Evolutionary conservation across 2,113 vertebrate genomes (phyloP).

Genomic region (Prunella fulvescens): DNA sequence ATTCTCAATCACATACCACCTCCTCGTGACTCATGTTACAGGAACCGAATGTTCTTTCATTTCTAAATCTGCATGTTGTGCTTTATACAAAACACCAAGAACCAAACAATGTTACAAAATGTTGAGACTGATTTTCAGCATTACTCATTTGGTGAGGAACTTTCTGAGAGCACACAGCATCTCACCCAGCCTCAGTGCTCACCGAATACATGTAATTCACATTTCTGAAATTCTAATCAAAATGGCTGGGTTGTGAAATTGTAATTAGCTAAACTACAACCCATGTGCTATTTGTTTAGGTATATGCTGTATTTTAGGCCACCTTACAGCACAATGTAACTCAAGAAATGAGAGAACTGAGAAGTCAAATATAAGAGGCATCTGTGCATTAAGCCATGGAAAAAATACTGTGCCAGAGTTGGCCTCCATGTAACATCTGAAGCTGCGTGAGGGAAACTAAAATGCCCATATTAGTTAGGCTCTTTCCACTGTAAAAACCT

Average conservation of each 20-base stretch:
- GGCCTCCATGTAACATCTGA: background rate
- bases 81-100: conserved; percentile 11
- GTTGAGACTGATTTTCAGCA: background rate
- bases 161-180: background rate
- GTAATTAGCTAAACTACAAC: background rate
- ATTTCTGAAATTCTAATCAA: background rate
- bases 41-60: conserved; percentile 32
- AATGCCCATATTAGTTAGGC: background rate
- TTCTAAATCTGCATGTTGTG: background rate
- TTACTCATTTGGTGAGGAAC: background rate
- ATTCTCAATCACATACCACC: background rate
- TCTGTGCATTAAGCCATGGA: background rate
- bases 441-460: background rate
- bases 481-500: background rate
- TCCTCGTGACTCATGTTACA: conserved; percentile 8
- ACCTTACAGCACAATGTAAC: background rate
- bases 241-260: background rate
- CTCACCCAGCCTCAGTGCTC: background rate
- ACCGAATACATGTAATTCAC: background rate
- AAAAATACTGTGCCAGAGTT: background rate
- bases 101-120: conserved; percentile 6
- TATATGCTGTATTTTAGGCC: background rate
- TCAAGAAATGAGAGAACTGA: background rate
- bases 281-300: background rate
- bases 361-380: background rate